These are phyloP conservation scores for Gobio gobio DNA, from an alignment of 2,113 vertebrate species.

Conservation along the genomic window DNA sequence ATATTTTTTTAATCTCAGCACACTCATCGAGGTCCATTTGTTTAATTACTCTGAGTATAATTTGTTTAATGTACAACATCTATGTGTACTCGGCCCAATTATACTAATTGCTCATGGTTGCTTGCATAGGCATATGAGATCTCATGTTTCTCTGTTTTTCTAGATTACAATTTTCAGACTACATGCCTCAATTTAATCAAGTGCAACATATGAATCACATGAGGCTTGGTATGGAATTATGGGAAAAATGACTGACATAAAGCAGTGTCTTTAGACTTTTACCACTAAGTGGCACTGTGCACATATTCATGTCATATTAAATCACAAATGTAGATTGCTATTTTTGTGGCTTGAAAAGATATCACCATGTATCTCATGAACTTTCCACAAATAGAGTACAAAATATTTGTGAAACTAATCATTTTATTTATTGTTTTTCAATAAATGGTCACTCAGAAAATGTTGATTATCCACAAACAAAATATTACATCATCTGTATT, in stretches of 20 bases:
- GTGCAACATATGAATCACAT: background rate
- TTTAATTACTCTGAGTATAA: constrained; percentile 66
- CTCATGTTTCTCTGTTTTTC: constrained; percentile 33
- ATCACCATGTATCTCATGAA: too few relatives aligned
- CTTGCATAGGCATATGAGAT: constrained; percentile 55
- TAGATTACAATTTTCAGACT: background rate
- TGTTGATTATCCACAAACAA: background rate
- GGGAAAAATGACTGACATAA: background rate
- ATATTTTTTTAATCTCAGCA: constrained; percentile 50
- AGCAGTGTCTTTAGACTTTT: background rate
- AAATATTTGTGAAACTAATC: background rate
- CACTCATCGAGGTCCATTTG: constrained; percentile 64
- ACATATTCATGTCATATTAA: background rate
- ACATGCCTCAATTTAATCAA: background rate
- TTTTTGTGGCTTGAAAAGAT: background rate
- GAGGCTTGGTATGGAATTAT: background rate
- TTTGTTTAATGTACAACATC: constrained; percentile 65
- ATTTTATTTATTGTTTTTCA: too few relatives aligned
- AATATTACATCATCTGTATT: background rate
- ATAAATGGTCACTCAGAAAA: too few relatives aligned
- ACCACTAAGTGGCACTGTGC: constrained; percentile 23
- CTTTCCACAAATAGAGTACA: too few relatives aligned
- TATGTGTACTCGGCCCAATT: constrained; percentile 63
- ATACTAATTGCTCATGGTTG: constrained; percentile 62
- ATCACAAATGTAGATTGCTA: background rate